phyloP scores from a whole-genome alignment of 1,140 invertebrate genomes.

The Probaryconus sp. region DNA sequence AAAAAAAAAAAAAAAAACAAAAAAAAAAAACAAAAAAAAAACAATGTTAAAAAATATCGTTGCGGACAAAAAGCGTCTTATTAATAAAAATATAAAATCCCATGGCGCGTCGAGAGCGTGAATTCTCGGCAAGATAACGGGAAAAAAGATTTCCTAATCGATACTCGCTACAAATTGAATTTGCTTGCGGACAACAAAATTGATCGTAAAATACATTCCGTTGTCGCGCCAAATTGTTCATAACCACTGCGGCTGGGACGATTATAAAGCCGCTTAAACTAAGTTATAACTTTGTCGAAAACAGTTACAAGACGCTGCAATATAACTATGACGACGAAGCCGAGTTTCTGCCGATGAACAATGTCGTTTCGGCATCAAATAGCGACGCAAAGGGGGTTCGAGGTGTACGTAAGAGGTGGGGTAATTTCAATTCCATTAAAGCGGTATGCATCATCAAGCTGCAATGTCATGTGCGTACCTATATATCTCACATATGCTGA shows the following conservation, averaged over 20 bases:
- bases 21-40: too few species aligned
- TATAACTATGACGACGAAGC: constrained; percentile 24
- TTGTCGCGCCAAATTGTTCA: constrained; percentile 51
- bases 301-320: constrained; percentile 44
- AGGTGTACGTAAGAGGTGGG: constrained; percentile 10
- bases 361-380: constrained; percentile 32
- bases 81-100: too few species aligned
- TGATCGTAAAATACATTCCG: constrained; percentile 45
- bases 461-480: too few species aligned
- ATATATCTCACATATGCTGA: too few species aligned
- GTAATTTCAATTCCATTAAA: constrained; percentile 41
- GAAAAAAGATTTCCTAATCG: constrained; percentile 20
- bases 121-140: constrained; percentile 18
- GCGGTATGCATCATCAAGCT: constrained; percentile 12
- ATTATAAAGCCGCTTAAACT: constrained; percentile 57
- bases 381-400: not conserved
- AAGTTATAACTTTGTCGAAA: constrained; percentile 46
- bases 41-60: too few species aligned
- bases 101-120: too few species aligned
- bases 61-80: too few species aligned
- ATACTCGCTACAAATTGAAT: constrained; percentile 41
- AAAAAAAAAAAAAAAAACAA: too few species aligned
- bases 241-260: constrained; percentile 39
- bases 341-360: constrained; percentile 40
- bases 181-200: constrained; percentile 41